Base-by-base conservation (phyloP, 2,797 vertebrate species). In the Liparis tanakae region DNA sequence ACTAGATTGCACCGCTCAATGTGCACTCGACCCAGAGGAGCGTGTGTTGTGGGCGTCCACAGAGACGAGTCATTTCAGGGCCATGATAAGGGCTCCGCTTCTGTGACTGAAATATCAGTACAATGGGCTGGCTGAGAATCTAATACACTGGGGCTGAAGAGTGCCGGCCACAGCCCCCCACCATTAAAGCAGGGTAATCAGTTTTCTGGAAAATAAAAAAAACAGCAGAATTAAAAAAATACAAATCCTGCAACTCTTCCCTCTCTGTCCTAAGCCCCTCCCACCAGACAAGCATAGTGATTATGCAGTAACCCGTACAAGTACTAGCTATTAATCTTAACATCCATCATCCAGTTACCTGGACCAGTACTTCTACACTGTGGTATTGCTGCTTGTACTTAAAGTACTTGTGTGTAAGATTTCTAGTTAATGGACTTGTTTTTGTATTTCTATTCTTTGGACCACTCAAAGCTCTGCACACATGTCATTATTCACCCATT, bases 51-150 rank as follows among this genome's bases (percentile, higher is more conserved):
- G 67, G 82, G 87, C 84, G 72, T 94, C 92, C 91, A 66, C 87
- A 82, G 91, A 91, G 91, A 91, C 87, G 50, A 93, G 92, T 92
- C 84, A 89, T 94, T 94, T 93, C 91, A 82, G 85, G 88, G 74
- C 92, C 84, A 78, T 88, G 93, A 95, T 94, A 94, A 91, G 86
- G 79, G 78, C 85, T 70, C 80, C 75, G 88, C 86, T 90, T 76
- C 85, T 87, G 89, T 93, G 73, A 80, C 90, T 86, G 91, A 91
- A 92, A 92, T 88, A 71, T 71, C 83, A 46, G 48, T 80, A 91
- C 86, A 90, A 93, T 94, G 76, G 80, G 63, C 37, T 74, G 84
- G 89, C 91, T 84, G 82, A 76, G 79, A 85, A 87, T 91, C 85
- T 88, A 73, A 92, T 85, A 79, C 44, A 56, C 70, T 34, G 59